These are phyloP conservation scores for human DNA, from an alignment of 2,113 vertebrate species.

Conservation along the genomic window GRCh38 chr1:30794501-30795000, in stretches of 20 bases:
- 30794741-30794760: not conserved
- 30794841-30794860: rapidly evolving
- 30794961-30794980: not conserved
- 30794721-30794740: not conserved
- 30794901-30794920: rapidly evolving
- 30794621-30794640: not conserved
- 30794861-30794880: not conserved
- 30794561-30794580: rapidly evolving
- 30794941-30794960: not conserved
- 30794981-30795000: not conserved
- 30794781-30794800: not conserved
- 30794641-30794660: rapidly evolving
- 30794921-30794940: not conserved
- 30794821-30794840: not conserved
- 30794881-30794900: rapidly evolving
- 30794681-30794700: not conserved
- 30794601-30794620: not conserved
- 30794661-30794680: not conserved
- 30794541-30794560: not conserved
- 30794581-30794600: not conserved
- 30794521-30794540: rapidly evolving
- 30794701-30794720: not conserved
- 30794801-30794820: not conserved
- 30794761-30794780: not conserved
- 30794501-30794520: not conserved